A percentile compares a stretch with the other conserved stretches of the same genome.
phyloP scores from a whole-genome alignment of 2,888 invertebrate species.

The Linnaemya tessellans region DNA sequence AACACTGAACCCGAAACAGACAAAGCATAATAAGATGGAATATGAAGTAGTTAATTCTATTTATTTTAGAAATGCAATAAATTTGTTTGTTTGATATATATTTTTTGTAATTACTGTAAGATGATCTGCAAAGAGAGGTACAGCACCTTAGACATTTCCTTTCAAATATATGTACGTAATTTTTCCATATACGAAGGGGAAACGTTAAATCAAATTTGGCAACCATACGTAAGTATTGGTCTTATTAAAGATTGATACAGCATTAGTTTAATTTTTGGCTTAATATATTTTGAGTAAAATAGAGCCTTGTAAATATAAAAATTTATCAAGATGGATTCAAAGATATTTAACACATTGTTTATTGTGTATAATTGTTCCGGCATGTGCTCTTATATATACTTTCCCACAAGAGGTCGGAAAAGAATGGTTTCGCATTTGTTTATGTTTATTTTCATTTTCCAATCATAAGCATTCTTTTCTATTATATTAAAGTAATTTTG shows the following conservation, averaged over 20 bases:
- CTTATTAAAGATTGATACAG: neutral
- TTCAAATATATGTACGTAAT: neutral
- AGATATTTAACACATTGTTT: neutral
- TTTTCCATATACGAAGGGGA: conserved; percentile 7
- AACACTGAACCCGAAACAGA: too few species aligned
- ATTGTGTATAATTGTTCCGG: neutral
- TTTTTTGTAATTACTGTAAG: neutral
- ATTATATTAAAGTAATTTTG: too few species aligned
- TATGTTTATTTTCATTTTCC: too few species aligned
- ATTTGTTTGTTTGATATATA: too few species aligned
- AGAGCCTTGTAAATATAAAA: neutral
- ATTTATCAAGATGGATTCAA: neutral
- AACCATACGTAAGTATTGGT: neutral
- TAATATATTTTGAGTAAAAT: neutral
- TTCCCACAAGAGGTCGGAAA: too few species aligned
- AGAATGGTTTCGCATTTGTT: too few species aligned
- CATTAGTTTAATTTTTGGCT: neutral
- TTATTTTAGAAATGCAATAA: neutral
- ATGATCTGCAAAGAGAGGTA: neutral
- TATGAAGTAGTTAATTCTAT: neutral
- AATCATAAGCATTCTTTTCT: too few species aligned
- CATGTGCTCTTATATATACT: too few species aligned
- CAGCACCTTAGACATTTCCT: neutral
- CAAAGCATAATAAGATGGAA: conserved; percentile 1
- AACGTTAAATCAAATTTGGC: neutral